These are phyloP conservation scores for Notodonta ziczac DNA, from an alignment of 2,888 invertebrate species.

Conservation along the genomic window DNA sequence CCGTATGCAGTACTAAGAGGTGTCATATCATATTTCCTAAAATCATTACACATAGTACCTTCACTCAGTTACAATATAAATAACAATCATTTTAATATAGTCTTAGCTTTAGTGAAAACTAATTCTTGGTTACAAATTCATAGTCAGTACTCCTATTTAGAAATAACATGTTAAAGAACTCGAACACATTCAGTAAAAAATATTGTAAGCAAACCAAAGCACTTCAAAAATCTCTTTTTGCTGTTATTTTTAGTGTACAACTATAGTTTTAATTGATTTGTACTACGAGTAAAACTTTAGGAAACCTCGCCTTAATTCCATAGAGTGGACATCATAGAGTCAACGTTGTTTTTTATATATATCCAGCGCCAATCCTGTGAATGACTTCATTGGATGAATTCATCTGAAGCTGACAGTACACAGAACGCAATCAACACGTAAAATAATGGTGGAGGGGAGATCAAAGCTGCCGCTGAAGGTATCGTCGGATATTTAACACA, in stretches of 20 bases:
- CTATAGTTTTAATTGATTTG: too few relatives aligned
- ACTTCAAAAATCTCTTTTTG: too few relatives aligned
- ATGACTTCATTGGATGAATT: conserved; percentile 32
- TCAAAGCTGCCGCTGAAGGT: conserved; percentile 30
- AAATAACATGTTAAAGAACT: too few relatives aligned
- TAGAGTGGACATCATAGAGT: not conserved
- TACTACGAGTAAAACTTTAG: too few relatives aligned
- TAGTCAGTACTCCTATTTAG: too few relatives aligned
- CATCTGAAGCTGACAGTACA: conserved; percentile 28
- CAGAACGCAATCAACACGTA: conserved; percentile 23
- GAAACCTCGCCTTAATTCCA: not conserved
- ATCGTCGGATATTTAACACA: conserved; percentile 21
- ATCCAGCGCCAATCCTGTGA: conserved; percentile 16
- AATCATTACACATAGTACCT: not conserved
- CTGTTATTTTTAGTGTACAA: too few relatives aligned
- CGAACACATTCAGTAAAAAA: too few relatives aligned
- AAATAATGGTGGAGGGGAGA: conserved; percentile 27
- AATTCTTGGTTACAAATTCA: too few relatives aligned
- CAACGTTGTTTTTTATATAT: too few relatives aligned
- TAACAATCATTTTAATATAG: too few relatives aligned
- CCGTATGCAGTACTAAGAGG: not conserved
- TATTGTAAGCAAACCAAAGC: too few relatives aligned
- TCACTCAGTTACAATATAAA: not conserved
- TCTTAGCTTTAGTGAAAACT: too few relatives aligned
- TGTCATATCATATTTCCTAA: not conserved